Percentiles rank a stretch among this genome's conserved stretches.
Conservation (phyloP, 2,888 invertebrate species). For the Mayetiola destructor region DNA sequence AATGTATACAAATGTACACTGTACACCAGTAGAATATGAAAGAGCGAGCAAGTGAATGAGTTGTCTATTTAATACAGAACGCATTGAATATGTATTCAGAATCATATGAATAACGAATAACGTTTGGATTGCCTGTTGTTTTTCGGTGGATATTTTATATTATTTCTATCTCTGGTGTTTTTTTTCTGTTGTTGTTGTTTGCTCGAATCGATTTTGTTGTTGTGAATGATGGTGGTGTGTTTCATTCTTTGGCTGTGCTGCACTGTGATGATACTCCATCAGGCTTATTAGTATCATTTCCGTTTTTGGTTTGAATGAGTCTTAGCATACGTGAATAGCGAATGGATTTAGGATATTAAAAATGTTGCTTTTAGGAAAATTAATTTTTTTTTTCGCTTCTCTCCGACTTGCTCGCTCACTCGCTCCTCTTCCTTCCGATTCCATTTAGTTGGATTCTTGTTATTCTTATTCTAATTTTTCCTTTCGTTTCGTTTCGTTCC, state of each 20-base stretch:
- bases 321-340: no score
- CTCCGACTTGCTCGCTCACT: neutral
- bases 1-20: no score
- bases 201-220: neutral
- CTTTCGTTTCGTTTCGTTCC: no score
- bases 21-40: no score
- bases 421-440: neutral
- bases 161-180: neutral
- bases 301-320: neutral
- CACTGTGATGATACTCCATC: no score
- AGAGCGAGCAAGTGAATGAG: no score
- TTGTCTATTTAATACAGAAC: no score
- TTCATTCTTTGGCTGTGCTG: neutral
- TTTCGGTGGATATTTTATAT: neutral
- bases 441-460: neutral
- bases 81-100: no score
- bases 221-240: neutral
- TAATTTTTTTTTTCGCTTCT: neutral
- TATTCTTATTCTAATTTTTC: neutral
- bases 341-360: neutral
- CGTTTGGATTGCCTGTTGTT: no score
- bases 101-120: no score
- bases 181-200: neutral
- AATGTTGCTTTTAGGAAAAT: constrained; percentile 6
- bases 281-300: no score